A percentile compares a stretch with the other conserved stretches of the same genome.
Conservation (phyloP, 2,797 vertebrate genomes). For the Lagocephalus sceleratus region DNA sequence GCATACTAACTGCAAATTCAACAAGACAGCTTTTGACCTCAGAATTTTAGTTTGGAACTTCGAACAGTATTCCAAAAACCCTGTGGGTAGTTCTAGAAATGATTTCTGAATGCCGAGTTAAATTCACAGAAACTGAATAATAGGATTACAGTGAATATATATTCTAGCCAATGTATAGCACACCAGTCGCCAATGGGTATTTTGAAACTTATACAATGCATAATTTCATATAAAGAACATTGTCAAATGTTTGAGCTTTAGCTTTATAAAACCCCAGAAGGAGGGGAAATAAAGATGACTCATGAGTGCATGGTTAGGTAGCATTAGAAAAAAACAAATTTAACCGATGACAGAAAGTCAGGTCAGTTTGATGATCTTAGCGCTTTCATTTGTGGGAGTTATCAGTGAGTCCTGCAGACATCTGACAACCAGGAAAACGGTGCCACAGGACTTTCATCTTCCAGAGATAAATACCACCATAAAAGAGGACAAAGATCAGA, state of each 20-base stretch:
- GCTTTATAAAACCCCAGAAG: constrained; percentile 26
- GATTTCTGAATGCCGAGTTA: too few relatives aligned
- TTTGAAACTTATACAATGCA: background rate
- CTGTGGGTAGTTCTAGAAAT: too few relatives aligned
- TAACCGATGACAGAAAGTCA: too few relatives aligned
- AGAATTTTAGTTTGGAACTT: background rate
- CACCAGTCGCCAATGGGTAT: too few relatives aligned
- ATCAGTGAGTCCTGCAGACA: too few relatives aligned
- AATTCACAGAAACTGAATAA: too few relatives aligned
- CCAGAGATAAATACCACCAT: too few relatives aligned
- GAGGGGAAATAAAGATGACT: constrained; percentile 17
- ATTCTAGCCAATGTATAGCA: background rate
- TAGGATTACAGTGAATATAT: background rate
- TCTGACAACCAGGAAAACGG: too few relatives aligned
- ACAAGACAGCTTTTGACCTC: constrained; percentile 7
- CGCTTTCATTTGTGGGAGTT: too few relatives aligned
- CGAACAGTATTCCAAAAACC: background rate
- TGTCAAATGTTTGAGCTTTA: constrained; percentile 21
- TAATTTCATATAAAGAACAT: constrained; percentile 2
- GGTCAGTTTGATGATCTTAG: too few relatives aligned
- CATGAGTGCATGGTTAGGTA: constrained; percentile 15
- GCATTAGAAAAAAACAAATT: background rate
- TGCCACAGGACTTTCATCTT: too few relatives aligned
- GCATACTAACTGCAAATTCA: constrained; percentile 18
- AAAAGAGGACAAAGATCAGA: too few relatives aligned